A percentile compares a stretch with the other conserved stretches of the same genome.
Evolutionary conservation across 2,888 invertebrate species (phyloP).

Genomic region (Dione vanillae): DNA sequence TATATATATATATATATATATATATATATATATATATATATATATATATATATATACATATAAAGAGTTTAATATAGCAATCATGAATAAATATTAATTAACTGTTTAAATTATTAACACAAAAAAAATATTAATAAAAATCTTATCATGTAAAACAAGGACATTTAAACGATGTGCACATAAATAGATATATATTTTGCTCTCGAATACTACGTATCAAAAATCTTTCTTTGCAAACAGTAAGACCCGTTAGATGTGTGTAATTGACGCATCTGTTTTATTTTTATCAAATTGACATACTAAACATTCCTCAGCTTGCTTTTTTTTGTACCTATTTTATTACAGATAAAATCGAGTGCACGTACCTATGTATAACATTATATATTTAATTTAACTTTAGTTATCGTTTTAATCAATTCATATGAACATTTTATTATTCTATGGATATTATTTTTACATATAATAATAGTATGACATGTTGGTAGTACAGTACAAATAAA

Average conservation of each 20-base stretch:
- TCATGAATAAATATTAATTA: neutral
- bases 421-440: neutral
- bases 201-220: constrained; percentile 29
- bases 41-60: too few relatives aligned
- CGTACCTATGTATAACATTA: neutral
- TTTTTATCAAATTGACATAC: constrained; percentile 38
- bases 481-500: constrained; percentile 11
- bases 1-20: too few relatives aligned
- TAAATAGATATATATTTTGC: constrained; percentile 50
- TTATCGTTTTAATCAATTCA: neutral
- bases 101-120: neutral
- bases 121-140: constrained; percentile 68
- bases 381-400: neutral
- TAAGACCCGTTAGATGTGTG: constrained; percentile 29
- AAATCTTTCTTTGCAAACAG: constrained; percentile 30
- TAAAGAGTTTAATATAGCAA: neutral
- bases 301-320: constrained; percentile 15
- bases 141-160: constrained; percentile 71
- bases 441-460: neutral
- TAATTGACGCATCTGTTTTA: constrained; percentile 37
- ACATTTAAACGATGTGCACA: constrained; percentile 63
- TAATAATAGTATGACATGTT: neutral
- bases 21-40: too few relatives aligned
- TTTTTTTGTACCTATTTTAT: constrained; percentile 12
- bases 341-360: constrained; percentile 2